Conservation (phyloP, 2,113 vertebrate genomes). For the Brachyistius frenatus region DNA sequence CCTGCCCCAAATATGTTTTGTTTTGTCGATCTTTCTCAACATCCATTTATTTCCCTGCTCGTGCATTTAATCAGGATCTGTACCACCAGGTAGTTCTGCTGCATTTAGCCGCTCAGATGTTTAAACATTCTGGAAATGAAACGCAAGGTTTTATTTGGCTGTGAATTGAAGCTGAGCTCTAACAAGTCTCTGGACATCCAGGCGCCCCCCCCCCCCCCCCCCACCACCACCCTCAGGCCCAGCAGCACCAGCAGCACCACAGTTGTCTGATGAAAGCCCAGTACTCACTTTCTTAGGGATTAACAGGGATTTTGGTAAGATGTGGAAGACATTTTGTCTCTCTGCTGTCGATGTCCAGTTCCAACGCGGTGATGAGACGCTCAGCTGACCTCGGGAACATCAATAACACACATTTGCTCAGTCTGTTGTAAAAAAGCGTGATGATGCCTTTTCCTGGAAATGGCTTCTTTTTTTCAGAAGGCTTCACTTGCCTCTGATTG, state of each 20-base stretch:
- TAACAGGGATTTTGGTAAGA: slow-evolving; percentile 10
- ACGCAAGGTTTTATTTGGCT: slow-evolving; percentile 8
- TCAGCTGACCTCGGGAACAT: neutral
- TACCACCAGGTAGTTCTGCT: neutral
- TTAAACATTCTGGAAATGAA: neutral
- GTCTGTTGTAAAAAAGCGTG: neutral
- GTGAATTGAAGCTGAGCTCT: slow-evolving; percentile 26
- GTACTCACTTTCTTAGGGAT: slow-evolving; percentile 8
- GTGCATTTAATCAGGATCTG: neutral
- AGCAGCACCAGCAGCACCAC: slow-evolving; percentile 18
- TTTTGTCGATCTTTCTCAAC: slow-evolving; percentile 34
- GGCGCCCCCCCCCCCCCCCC: slow-evolving; percentile 14
- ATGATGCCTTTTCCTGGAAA: neutral
- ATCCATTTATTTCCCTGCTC: slow-evolving; percentile 46
- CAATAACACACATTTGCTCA: neutral
- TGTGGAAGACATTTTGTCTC: slow-evolving; percentile 5
- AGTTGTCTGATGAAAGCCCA: neutral
- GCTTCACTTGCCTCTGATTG: neutral
- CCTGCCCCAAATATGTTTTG: slow-evolving; percentile 23
- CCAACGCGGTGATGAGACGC: slow-evolving; percentile 6
- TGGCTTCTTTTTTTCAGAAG: neutral
- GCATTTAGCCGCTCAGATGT: slow-evolving; percentile 18
- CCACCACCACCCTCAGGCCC: neutral
- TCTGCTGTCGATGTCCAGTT: neutral
- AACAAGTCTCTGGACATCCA: slow-evolving; percentile 17